These are phyloP conservation scores for Zophobas atratus DNA, from an alignment of 1,140 invertebrate genomes.

Conservation along the genomic window DNA sequence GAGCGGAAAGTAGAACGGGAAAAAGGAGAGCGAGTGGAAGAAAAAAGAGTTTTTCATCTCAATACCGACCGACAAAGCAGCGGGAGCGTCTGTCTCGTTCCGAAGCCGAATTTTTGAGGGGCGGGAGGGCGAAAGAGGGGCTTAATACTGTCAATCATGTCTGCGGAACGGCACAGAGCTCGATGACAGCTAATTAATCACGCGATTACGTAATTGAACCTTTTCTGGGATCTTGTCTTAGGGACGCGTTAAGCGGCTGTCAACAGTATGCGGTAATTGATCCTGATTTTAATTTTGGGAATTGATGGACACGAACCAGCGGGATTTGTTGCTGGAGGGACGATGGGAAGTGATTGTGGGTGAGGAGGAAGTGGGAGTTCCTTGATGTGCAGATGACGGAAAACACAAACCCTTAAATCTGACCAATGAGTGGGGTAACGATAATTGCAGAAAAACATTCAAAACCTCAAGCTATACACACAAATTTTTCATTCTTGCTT, in stretches of 20 bases:
- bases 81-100: conserved; percentile 3
- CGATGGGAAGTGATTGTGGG: neutral
- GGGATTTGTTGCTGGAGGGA: neutral
- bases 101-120: neutral
- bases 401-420: too few relatives aligned
- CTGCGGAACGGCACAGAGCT: neutral
- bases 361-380: too few relatives aligned
- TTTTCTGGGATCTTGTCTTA: conserved; percentile 5
- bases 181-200: conserved; percentile 29
- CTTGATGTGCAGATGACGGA: too few relatives aligned
- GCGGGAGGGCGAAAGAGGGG: neutral
- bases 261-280: conserved; percentile 11
- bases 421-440: too few relatives aligned
- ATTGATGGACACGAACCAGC: too few relatives aligned
- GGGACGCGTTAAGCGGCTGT: conserved; percentile 2
- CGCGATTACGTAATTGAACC: conserved; percentile 25
- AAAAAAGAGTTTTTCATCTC: conserved; percentile 7
- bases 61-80: neutral
- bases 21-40: neutral
- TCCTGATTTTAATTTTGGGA: neutral
- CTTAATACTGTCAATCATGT: conserved; percentile 2
- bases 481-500: too few relatives aligned
- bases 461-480: too few relatives aligned
- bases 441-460: too few relatives aligned
- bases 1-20: neutral